phyloP scores from a whole-genome alignment of 2,888 invertebrate species.

The Leucozona laternaria region DNA sequence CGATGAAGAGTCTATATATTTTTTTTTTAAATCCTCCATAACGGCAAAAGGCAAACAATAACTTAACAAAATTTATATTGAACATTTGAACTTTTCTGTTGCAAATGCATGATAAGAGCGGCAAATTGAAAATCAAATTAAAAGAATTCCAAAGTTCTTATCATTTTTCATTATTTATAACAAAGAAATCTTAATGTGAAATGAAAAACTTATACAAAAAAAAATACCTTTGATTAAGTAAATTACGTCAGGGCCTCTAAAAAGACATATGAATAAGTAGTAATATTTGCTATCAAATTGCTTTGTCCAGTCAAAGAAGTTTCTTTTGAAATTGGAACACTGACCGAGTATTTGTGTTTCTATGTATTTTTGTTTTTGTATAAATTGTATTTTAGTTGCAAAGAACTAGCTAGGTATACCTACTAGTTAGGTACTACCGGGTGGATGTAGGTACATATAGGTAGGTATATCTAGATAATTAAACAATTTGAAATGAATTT shows the following conservation, averaged over 20 bases:
- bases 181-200: conserved; percentile 13
- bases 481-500: background rate
- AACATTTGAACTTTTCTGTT: conserved; percentile 70
- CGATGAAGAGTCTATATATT: conserved; percentile 39
- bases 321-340: conserved; percentile 9
- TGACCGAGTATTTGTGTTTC: conserved; percentile 17
- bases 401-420: too few species aligned
- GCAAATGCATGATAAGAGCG: conserved; percentile 55
- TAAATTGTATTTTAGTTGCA: too few species aligned
- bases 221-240: conserved; percentile 23
- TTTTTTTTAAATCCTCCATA: conserved; percentile 44
- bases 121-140: conserved; percentile 43
- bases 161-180: conserved; percentile 22
- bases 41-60: conserved; percentile 53
- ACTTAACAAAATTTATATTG: conserved; percentile 54
- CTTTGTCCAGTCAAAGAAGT: conserved; percentile 21
- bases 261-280: background rate
- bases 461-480: background rate
- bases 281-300: conserved; percentile 14
- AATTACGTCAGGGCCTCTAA: conserved; percentile 23
- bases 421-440: too few species aligned
- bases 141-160: conserved; percentile 5
- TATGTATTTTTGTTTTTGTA: background rate
- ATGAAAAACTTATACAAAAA: background rate
- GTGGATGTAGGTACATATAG: background rate